phyloP scores from a whole-genome alignment of 2,797 vertebrate genomes.

The Rhincodon typus region DNA sequence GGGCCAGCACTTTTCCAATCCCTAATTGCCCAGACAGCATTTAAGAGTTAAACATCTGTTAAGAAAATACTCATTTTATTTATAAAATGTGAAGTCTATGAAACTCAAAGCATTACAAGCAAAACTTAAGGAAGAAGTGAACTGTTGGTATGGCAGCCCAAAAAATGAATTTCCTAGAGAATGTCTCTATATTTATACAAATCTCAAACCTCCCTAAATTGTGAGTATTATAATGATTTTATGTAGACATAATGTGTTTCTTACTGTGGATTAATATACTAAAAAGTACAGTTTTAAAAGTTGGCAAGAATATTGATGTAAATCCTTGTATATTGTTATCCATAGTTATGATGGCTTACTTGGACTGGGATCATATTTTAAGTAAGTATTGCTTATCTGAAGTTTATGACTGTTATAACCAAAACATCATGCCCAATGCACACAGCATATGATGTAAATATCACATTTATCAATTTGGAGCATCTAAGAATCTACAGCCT shows the following conservation, averaged over 20 bases:
- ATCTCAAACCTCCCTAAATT: not conserved
- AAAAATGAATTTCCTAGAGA: not conserved
- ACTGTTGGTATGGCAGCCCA: not conserved
- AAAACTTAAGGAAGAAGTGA: not conserved
- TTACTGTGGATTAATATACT: not conserved
- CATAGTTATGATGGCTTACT: not conserved
- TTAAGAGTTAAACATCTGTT: too few species aligned
- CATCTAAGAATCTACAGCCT: not conserved
- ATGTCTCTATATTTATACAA: not conserved
- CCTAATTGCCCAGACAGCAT: too few species aligned
- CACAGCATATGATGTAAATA: conserved; percentile 23
- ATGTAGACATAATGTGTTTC: not conserved
- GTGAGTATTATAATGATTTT: not conserved
- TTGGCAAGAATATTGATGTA: not conserved
- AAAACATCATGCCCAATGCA: conserved; percentile 27
- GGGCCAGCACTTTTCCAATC: too few species aligned
- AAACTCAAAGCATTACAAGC: not conserved
- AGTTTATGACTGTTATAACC: conserved; percentile 35
- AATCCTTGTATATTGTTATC: not conserved
- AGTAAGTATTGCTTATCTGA: conserved; percentile 44
- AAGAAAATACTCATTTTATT: too few species aligned
- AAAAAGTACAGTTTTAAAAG: not conserved
- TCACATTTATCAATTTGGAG: conserved; percentile 35
- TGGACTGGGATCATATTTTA: conserved; percentile 42
- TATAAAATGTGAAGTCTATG: not conserved